Evolutionary conservation across 2,113 vertebrate genomes (phyloP).

Genomic region (Anguilla rostrata): DNA sequence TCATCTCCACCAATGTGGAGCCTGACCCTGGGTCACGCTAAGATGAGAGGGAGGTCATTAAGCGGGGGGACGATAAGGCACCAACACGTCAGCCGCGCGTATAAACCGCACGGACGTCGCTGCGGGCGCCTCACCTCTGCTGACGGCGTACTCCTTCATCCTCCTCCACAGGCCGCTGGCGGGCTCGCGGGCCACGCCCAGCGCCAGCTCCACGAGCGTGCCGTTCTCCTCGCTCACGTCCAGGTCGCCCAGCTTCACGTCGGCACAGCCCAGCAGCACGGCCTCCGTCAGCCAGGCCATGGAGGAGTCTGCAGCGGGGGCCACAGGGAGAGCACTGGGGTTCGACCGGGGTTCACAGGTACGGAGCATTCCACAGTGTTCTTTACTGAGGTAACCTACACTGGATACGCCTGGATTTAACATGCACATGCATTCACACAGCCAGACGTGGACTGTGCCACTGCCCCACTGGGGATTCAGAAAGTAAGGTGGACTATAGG

Average conservation of each 20-base stretch:
- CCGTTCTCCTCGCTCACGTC: constrained; percentile 63
- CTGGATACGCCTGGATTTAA: background rate
- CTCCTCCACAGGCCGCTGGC: constrained; percentile 67
- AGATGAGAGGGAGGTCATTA: background rate
- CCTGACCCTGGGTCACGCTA: background rate
- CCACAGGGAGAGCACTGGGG: background rate
- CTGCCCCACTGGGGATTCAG: too few relatives aligned
- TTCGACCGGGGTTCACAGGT: background rate
- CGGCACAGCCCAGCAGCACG: constrained; percentile 63
- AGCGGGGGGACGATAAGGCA: background rate
- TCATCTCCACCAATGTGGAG: background rate
- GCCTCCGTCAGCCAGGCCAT: constrained; percentile 69
- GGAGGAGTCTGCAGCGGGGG: constrained; percentile 54
- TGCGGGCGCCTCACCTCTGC: constrained; percentile 57
- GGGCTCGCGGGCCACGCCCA: constrained; percentile 65
- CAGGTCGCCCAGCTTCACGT: constrained; percentile 64
- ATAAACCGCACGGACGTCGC: too few relatives aligned
- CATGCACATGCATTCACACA: background rate
- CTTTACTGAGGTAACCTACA: background rate
- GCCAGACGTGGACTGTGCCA: too few relatives aligned
- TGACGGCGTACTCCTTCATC: constrained; percentile 72
- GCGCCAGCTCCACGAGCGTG: constrained; percentile 69
- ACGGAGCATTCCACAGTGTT: background rate
- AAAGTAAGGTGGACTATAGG: too few relatives aligned
- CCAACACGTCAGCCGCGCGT: background rate